These are phyloP conservation scores for Sylvia borin DNA, from an alignment of 2,797 vertebrate genomes.

Conservation along the genomic window DNA sequence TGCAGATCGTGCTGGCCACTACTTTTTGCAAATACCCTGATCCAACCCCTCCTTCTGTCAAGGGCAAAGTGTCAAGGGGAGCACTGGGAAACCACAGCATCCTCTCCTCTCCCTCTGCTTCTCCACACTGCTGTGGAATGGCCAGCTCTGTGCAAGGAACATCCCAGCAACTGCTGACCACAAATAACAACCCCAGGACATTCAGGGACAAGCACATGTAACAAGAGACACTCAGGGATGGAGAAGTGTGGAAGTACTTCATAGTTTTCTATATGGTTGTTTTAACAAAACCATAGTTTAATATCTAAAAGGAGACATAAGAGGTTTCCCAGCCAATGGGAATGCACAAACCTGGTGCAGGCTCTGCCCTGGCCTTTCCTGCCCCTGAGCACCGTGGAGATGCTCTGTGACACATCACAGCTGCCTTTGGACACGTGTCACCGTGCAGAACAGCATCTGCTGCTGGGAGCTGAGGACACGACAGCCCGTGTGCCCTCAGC, in stretches of 20 bases:
- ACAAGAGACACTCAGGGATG: neutral
- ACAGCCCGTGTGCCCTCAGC: neutral
- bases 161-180: fast-evolving
- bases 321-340: neutral
- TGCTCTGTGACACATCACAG: neutral
- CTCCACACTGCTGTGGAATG: neutral
- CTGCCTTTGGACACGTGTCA: neutral
- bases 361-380: neutral
- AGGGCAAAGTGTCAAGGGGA: neutral
- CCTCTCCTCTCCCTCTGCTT: neutral
- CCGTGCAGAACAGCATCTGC: neutral
- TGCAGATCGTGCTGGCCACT: neutral
- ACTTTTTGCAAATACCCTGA: neutral
- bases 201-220: fast-evolving
- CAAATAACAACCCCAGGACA: neutral
- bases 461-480: neutral
- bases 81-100: neutral
- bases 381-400: fast-evolving
- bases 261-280: neutral
- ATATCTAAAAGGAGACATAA: neutral
- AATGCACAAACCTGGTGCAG: fast-evolving
- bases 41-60: neutral
- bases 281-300: neutral
- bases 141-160: neutral
- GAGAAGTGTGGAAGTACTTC: neutral